Base-by-base conservation (phyloP, 1,140 invertebrate species). In the Phocides pigmalion region DNA sequence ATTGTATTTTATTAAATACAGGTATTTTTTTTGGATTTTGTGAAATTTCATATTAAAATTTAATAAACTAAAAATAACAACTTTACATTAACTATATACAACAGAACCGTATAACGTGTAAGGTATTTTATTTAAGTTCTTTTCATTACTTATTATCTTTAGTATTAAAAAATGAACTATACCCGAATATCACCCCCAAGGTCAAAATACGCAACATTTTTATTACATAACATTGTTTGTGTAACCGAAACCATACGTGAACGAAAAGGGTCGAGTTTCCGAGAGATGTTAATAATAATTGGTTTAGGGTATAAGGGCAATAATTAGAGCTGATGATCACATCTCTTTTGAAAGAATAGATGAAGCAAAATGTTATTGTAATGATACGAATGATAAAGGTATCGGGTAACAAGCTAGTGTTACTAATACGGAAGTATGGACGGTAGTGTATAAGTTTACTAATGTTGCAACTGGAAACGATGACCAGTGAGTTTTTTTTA, bases 381-480 rank as follows among this genome's bases (percentile, higher is more conserved):
- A 11, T 28, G 15, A 3, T 28, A 28, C 28, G 46, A 11, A 8
- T 16, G 47, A 16, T 50, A 42, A n/a, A 39, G 14, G 17, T 42
- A 56, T 42, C 20, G 8, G 39, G 42, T 56, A 11, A 6, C 53
- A 32, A 25, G 39, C 17, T 56, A 28, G 12, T 6, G 4, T 56
- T 56, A 56, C 53, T 20, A 54, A 54, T 15, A 54, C 19, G 53
- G 53, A 56, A 56, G 39, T 41, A 41, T 15, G 20, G 19, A 25
- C 42, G 53, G 37, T 12, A 41, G 4, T 53, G 16, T n/a, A 15
- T 41, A 8, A 22, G 5, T 28, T 11, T 32, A 32, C 28, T 32
- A 11, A 32, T 32, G 28, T 32, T 32, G 28, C 28, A n/a, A 32
- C 9, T 32, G 9, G 28, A n/a, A n/a, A n/a, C n/a, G n/a, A n/a